phyloP scores from a whole-genome alignment of 2,113 vertebrate species.

The Tachuris rubrigastra region DNA sequence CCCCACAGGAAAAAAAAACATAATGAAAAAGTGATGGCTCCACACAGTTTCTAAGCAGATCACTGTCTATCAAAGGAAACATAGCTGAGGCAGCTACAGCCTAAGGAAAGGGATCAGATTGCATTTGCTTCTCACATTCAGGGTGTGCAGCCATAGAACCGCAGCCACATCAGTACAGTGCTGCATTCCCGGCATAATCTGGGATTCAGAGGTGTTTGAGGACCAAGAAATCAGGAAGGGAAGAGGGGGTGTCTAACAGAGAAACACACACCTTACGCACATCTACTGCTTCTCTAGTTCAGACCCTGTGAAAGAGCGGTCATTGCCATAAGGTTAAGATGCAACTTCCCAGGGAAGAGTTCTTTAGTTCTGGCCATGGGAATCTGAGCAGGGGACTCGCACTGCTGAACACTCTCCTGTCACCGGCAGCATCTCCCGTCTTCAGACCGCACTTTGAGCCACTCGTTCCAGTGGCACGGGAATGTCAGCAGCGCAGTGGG shows the following conservation, averaged over 20 bases:
- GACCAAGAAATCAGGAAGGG: rapidly evolving
- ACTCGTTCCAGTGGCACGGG: rapidly evolving
- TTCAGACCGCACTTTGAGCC: rapidly evolving
- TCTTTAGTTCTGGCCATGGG: rapidly evolving
- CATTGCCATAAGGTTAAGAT: rapidly evolving
- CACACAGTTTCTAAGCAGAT: not conserved
- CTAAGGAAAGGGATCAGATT: not conserved
- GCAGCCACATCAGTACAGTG: rapidly evolving
- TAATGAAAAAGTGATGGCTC: not conserved
- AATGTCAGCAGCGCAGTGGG: rapidly evolving
- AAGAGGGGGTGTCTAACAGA: not conserved
- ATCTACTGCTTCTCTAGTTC: not conserved
- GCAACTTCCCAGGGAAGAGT: not conserved
- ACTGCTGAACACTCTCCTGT: rapidly evolving
- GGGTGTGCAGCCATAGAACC: not conserved
- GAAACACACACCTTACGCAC: rapidly evolving
- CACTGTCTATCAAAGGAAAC: not conserved
- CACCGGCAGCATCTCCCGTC: rapidly evolving
- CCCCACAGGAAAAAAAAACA: not conserved
- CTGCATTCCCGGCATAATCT: rapidly evolving
- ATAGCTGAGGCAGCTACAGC: rapidly evolving
- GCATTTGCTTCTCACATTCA: not conserved
- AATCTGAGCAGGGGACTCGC: rapidly evolving
- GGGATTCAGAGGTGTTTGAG: rapidly evolving
- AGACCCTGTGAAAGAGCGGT: rapidly evolving